These are phyloP conservation scores for Chaitophorus viminalis DNA, from an alignment of 2,888 invertebrate genomes.

Conservation along the genomic window DNA sequence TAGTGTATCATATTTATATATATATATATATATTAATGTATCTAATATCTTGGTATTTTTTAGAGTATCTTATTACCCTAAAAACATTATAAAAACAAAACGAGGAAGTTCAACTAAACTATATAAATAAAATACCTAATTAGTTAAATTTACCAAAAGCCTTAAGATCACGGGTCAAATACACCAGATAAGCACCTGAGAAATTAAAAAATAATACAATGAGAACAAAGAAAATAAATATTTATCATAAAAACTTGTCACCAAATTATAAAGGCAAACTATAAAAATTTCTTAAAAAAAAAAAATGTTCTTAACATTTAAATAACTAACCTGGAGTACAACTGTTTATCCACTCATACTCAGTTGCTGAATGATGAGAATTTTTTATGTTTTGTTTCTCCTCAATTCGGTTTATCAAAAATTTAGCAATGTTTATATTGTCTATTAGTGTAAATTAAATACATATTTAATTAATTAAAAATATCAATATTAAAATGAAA, in stretches of 20 bases:
- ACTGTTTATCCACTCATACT: slow-evolving; percentile 11
- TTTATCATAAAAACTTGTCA: not conserved
- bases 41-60: not conserved
- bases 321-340: slow-evolving; percentile 35
- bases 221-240: not conserved
- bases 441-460: not conserved
- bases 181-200: slow-evolving; percentile 11
- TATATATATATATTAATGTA: not conserved
- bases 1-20: too few relatives aligned
- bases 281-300: not conserved
- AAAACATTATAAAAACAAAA: not conserved
- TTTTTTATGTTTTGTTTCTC: slow-evolving; percentile 43
- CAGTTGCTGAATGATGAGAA: not conserved
- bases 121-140: slow-evolving; percentile 29
- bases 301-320: not conserved
- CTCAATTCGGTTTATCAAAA: slow-evolving; percentile 25
- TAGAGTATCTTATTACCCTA: not conserved
- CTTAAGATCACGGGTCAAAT: slow-evolving; percentile 10
- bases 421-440: slow-evolving; percentile 27
- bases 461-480: not conserved
- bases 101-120: not conserved
- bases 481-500: not conserved
- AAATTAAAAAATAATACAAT: slow-evolving; percentile 36
- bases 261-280: not conserved
- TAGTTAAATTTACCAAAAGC: slow-evolving; percentile 16